Base-by-base conservation (phyloP, 2,113 vertebrate species). In the Gymnocephalus cernua region DNA sequence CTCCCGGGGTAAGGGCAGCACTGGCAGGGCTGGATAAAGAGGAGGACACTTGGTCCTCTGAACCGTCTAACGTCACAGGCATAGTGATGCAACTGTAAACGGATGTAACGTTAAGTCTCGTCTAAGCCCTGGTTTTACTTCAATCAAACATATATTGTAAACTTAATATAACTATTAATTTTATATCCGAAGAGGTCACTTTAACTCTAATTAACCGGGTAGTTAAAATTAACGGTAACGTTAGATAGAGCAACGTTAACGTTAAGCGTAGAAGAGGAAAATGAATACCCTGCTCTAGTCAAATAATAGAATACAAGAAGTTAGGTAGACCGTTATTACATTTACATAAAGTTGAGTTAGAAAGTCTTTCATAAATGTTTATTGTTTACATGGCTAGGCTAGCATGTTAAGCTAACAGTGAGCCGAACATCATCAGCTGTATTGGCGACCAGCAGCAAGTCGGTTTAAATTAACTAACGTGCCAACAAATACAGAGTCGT, bases 321-420 rank as follows among this genome's bases (percentile, higher is more conserved):
- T 38, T 5, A 7, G 48, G 11, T 21, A 32, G 1, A 23, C 0
- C 1, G 2, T 35, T 67, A 38, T 4, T 27, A 41, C 4, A 1
- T 0, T 3, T 2, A 44, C 23, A 66, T 5, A 6, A 29, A 63
- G 5, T 2, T 10, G 12, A 62, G 5, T n/a, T 5, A 14, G 13
- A 32, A 57, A 69, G 16, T 56, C 14, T 66, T n/a, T 44, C 27
- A 23, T 64, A 41, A 13, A 48, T 9, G 13, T 53, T 67, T 50
- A 84, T 93, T 93, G 93, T 93, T 94, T 91, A 92, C 83, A 74
- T 90, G 84, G 84, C 86, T 80, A 54, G 4, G 83, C 80, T 91
- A 89, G 25, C 82, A 11, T 15, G 87, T 90, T 91, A 90, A 85
- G 88, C 91, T 91, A 90, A 83, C 67, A 69, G 21, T 3, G 10